Percentiles rank a stretch among this genome's conserved stretches.
Evolutionary conservation across 2,888 invertebrate species (phyloP).

Genomic region (Germaria angustata): DNA sequence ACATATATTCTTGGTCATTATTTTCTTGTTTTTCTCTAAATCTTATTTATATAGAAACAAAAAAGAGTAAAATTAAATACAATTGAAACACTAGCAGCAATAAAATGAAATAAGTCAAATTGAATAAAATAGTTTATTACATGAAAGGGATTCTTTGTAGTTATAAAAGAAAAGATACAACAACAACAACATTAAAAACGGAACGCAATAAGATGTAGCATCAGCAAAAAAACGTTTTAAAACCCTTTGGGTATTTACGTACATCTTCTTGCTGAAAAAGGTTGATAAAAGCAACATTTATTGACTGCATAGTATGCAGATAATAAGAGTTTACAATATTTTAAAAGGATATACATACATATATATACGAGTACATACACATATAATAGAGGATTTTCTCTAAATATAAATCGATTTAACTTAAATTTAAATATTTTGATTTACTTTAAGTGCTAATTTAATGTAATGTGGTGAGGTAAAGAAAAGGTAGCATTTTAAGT

Average conservation of each 20-base stretch:
- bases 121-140: conserved; percentile 60
- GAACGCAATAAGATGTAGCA: conserved; percentile 15
- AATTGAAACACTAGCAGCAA: conserved; percentile 9
- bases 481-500: too few relatives aligned
- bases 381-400: too few relatives aligned
- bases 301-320: background rate
- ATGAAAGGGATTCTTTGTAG: conserved; percentile 29
- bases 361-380: too few relatives aligned
- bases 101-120: conserved; percentile 48
- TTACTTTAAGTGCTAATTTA: too few relatives aligned
- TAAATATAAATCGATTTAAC: too few relatives aligned
- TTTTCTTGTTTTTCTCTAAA: conserved; percentile 49
- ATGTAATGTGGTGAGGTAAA: too few relatives aligned
- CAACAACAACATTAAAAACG: background rate
- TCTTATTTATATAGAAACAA: conserved; percentile 49
- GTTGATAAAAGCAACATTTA: conserved; percentile 40
- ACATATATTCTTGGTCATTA: conserved; percentile 50
- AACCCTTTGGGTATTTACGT: conserved; percentile 52
- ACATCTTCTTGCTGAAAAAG: conserved; percentile 3
- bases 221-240: conserved; percentile 18
- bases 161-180: background rate
- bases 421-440: too few relatives aligned
- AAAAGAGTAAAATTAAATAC: background rate
- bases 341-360: too few relatives aligned
- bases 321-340: conserved; percentile 8